These are phyloP conservation scores for Tetramorium alpestre DNA, from an alignment of 1,140 invertebrate genomes.

Conservation along the genomic window DNA sequence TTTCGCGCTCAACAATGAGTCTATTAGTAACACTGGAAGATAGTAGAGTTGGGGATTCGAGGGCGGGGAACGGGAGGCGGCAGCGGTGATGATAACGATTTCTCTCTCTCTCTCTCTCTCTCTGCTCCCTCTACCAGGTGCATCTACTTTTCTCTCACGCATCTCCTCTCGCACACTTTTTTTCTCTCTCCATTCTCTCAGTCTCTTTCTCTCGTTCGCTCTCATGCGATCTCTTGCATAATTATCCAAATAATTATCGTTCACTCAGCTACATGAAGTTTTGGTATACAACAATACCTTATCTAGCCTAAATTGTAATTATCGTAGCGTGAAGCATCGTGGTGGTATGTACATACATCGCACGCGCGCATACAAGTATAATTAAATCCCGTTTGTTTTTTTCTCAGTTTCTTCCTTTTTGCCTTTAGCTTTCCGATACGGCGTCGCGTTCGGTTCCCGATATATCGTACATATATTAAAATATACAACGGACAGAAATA, in stretches of 20 bases:
- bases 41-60: slow-evolving; percentile 71
- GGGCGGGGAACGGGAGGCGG: slow-evolving; percentile 45
- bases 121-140: slow-evolving; percentile 69
- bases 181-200: background rate
- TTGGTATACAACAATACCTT: slow-evolving; percentile 75
- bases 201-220: slow-evolving; percentile 61
- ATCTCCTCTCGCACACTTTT: slow-evolving; percentile 50
- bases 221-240: slow-evolving; percentile 21
- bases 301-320: slow-evolving; percentile 76
- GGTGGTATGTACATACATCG: slow-evolving; percentile 80
- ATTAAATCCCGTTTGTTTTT: slow-evolving; percentile 61
- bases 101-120: slow-evolving; percentile 72
- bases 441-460: background rate
- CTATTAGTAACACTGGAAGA: slow-evolving; percentile 85
- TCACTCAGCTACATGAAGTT: slow-evolving; percentile 76
- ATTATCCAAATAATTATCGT: slow-evolving; percentile 54
- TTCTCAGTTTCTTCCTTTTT: background rate
- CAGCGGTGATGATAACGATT: slow-evolving; percentile 60
- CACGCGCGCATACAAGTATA: slow-evolving; percentile 70
- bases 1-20: slow-evolving; percentile 84
- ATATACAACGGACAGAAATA: slow-evolving; percentile 37
- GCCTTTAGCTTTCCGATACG: slow-evolving; percentile 49
- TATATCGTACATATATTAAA: slow-evolving; percentile 21
- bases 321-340: slow-evolving; percentile 77
- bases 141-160: slow-evolving; percentile 55